Base-by-base conservation (phyloP, 1,140 invertebrate genomes). In the Pentalonia nigronervosa region DNA sequence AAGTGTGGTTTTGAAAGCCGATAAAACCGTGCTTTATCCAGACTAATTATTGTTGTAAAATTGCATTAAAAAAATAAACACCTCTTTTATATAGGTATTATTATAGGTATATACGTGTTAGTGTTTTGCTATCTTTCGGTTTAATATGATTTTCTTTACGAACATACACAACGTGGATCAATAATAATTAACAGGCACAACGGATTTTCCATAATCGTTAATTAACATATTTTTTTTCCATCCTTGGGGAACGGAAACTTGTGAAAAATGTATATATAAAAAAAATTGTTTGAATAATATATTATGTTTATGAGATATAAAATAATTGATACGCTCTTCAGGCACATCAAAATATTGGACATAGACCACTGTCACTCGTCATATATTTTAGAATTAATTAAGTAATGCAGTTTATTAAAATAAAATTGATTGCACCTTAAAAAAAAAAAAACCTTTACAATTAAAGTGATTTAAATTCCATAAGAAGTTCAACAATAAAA, bases 191-290 rank as follows among this genome's bases (percentile, higher is more conserved):
- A 89, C 48, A 36, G 87, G 3, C 47, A 53, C 47, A 34, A 34
- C n/a, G 48, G 87, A 34, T 89, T 89, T n/a, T 36, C 20, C 48
- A 8, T 89, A 89, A 89, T 89, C 87, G 87, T 89, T 53, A 89
- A 89, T 89, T 89, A 89, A 89, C 87, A 53, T 41, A 41, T 41
- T 41, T 41, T 41, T 89, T 89, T 89, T 89, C 53, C 17, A 89
- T 89, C 48, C 9, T 21, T 48, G 2, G n/a, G 7, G n/a, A 53
- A 89, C 36, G 14, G n/a, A 89, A 45, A 8, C 50, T 50, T 53
- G 34, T n/a, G n/a, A 53, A 53, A 88, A 25, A 30, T 53, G 23
- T 50, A 1, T 8, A 41, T 34, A 88, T n/a, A 86, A 17, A 88
- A 50, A 89, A 88, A 50, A 47, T 34, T 7, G 30, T 88, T 50